Base-by-base conservation (phyloP, 2,888 invertebrate species). In the Saturnia japonica region DNA sequence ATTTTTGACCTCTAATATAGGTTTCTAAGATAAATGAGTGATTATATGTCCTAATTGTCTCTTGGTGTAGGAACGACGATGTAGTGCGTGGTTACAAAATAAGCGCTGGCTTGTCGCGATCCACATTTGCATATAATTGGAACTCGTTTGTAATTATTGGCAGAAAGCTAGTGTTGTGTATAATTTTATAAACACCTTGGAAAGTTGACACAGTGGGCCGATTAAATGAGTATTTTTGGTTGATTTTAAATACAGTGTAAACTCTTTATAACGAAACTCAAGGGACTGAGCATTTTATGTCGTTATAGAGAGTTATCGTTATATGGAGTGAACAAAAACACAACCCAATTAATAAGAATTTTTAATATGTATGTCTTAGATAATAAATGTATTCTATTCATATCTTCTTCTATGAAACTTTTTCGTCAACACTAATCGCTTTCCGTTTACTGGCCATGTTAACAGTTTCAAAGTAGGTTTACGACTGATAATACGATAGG, bases 91-190 rank as follows among this genome's bases (percentile, higher is more conserved):
- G 85, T 91, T 90, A 84, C 90, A 90, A 89, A 92, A 92, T 88
- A 78, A 88, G 88, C 86, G 80, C 75, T 57, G 76, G 81, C 80
- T 85, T 85, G 85, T 83, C 87, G 83, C 84, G 80, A 77, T 76
- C 77, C 79, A 76, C 84, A 92, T 93, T 93, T 89, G 90, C 93
- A 93, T 93, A 90, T 93, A 93, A 93, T 93, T 90, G 91, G 82
- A 78, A 82, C 82, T 82, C 85, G 85, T 88, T 83, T 86, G 88
- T 91, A 76, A 77, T 78, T 76, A 78, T 76, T 76, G 72, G 75
- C 71, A 74, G 70, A 62, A 70, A 72, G 67, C 67, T 67, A 66
- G 69, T 71, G 68, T 73, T 64, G 57, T 72, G 69, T 62, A 34
- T 34, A 40, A 40, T 60, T 60, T 57, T 60, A 28, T 14, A 60